A percentile compares a stretch with the other conserved stretches of the same genome.
These are phyloP conservation scores for Liolophura sinensis DNA, from an alignment of 1,140 invertebrate genomes.

Conservation along the genomic window DNA sequence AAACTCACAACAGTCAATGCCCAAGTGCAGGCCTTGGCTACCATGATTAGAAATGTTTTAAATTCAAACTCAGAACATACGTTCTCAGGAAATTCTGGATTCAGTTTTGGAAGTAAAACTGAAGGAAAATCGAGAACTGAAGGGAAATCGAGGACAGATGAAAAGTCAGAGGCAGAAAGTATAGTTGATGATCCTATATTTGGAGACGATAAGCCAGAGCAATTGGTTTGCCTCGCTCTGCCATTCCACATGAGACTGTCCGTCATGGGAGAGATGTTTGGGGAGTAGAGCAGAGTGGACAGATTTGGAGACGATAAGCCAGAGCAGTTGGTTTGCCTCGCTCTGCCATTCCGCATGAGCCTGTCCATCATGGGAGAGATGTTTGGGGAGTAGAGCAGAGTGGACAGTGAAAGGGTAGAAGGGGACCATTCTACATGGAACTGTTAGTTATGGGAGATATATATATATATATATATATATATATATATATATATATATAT, in stretches of 20 bases:
- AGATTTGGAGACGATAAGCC: background rate
- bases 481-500: too few species aligned
- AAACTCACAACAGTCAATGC: too few species aligned
- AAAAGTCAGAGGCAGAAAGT: conserved; percentile 67
- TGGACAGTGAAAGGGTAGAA: too few species aligned
- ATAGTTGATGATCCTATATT: conserved; percentile 61
- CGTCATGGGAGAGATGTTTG: conserved; percentile 69
- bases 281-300: conserved; percentile 8
- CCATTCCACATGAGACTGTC: conserved; percentile 74
- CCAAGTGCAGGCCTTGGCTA: background rate
- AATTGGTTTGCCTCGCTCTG: conserved; percentile 70
- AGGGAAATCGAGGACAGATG: conserved; percentile 50
- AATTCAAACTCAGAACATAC: conserved; percentile 21
- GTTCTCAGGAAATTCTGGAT: background rate
- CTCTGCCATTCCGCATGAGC: conserved; percentile 6
- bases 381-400: background rate
- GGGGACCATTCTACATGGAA: conserved; percentile 67
- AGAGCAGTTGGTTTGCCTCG: background rate
- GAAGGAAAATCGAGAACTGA: conserved; percentile 36
- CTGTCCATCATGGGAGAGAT: conserved; percentile 4
- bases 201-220: conserved; percentile 64
- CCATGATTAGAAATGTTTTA: conserved; percentile 27
- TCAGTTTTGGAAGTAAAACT: conserved; percentile 3
- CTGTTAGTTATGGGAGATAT: conserved; percentile 74
- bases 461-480: too few species aligned